These are phyloP conservation scores for Pachyseris speciosa DNA, from an alignment of 64 coral and sea anemone species.

Conservation along the genomic window DNA sequence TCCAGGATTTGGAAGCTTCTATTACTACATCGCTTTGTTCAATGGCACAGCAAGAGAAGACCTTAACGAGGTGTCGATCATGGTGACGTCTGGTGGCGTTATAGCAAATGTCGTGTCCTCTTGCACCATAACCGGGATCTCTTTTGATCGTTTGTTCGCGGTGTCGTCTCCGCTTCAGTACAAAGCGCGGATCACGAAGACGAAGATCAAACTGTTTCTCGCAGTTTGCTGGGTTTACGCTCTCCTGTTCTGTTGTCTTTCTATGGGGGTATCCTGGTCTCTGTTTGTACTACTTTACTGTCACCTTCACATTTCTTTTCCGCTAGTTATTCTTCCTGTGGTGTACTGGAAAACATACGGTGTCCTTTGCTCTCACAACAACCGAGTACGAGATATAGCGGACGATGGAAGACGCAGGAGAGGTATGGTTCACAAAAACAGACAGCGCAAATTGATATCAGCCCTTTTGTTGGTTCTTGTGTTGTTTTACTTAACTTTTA, in stretches of 20 bases:
- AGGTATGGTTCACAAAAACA: background rate
- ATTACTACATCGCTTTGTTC: background rate
- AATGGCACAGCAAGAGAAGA: background rate
- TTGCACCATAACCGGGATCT: background rate
- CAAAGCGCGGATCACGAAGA: background rate
- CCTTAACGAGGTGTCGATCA: background rate
- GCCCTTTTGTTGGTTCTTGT: conserved; percentile 14
- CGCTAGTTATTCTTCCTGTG: background rate
- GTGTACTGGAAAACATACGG: conserved; percentile 35
- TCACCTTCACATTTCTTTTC: background rate
- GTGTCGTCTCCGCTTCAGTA: background rate
- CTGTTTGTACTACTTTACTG: background rate
- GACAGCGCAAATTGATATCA: background rate
- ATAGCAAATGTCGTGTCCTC: background rate
- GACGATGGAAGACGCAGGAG: background rate
- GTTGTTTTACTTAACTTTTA: background rate
- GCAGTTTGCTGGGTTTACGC: background rate
- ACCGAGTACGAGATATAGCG: background rate
- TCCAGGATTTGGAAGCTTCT: background rate
- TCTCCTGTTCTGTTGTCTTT: background rate
- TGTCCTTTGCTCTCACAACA: background rate
- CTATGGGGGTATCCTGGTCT: background rate
- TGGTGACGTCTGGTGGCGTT: background rate
- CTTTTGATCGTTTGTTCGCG: background rate
- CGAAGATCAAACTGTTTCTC: background rate